Percentiles rank a stretch among this genome's conserved stretches.
phyloP scores from a whole-genome alignment of 2,888 invertebrate species.

The Parnassius smintheus region DNA sequence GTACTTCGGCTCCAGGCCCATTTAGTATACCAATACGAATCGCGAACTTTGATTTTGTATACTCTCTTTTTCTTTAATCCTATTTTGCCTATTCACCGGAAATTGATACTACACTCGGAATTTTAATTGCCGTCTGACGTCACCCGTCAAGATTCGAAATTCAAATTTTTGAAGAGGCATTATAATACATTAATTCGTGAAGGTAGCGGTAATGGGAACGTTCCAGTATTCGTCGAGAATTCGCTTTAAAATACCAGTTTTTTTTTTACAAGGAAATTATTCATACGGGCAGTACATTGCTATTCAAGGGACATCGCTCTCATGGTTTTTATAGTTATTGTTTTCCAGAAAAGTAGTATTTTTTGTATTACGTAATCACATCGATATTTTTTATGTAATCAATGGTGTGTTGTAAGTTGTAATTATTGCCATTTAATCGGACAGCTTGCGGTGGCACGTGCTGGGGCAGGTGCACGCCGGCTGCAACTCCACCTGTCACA shows the following conservation, averaged over 20 bases:
- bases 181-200: constrained; percentile 46
- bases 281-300: constrained; percentile 30
- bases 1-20: constrained; percentile 55
- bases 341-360: constrained; percentile 29
- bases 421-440: constrained; percentile 53
- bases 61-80: neutral
- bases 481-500: constrained; percentile 76
- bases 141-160: constrained; percentile 10
- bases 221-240: constrained; percentile 31
- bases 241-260: constrained; percentile 25
- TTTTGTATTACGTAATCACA: constrained; percentile 39
- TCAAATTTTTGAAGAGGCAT: constrained; percentile 26
- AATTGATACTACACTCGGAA: neutral
- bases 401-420: constrained; percentile 52
- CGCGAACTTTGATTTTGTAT: constrained; percentile 7
- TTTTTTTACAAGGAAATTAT: constrained; percentile 25
- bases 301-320: constrained; percentile 39
- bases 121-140: constrained; percentile 7
- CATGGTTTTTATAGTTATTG: constrained; percentile 31
- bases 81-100: too few relatives aligned
- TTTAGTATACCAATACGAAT: constrained; percentile 41
- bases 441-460: constrained; percentile 76
- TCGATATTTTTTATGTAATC: constrained; percentile 44
- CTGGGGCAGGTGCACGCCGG: constrained; percentile 69
- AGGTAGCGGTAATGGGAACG: constrained; percentile 37